Evolutionary conservation across 2,797 vertebrate genomes (phyloP).

Genomic region (Sebastes oblongus): DNA sequence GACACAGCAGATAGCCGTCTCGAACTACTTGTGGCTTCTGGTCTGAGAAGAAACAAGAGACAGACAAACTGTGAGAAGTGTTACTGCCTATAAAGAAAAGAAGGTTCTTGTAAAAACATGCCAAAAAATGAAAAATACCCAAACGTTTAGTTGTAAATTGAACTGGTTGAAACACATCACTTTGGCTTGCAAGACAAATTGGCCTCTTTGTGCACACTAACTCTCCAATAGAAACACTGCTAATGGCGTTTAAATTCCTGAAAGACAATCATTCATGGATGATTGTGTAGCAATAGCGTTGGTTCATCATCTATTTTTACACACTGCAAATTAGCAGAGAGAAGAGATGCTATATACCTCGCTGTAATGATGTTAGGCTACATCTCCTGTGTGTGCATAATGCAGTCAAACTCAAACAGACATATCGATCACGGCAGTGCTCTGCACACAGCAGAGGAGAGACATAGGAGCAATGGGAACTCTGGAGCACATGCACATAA

Average conservation of each 20-base stretch:
- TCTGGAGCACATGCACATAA: too few relatives aligned
- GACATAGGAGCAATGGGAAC: too few relatives aligned
- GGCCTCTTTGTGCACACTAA: neutral
- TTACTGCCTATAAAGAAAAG: neutral
- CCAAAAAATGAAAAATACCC: neutral
- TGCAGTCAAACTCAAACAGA: neutral
- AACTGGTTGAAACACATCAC: neutral
- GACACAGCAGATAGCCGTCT: conserved; percentile 89
- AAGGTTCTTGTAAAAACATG: neutral
- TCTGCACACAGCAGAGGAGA: too few relatives aligned
- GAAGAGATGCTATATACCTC: neutral
- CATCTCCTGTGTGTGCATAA: neutral
- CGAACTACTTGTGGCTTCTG: conserved; percentile 85
- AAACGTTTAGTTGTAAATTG: neutral
- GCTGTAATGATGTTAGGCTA: neutral
- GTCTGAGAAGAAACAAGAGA: conserved; percentile 75
- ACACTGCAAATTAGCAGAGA: neutral
- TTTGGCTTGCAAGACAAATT: neutral
- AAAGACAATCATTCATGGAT: neutral
- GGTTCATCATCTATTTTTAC: neutral
- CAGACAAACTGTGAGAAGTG: neutral
- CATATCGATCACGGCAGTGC: too few relatives aligned
- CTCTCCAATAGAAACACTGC: neutral
- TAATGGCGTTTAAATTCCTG: neutral
- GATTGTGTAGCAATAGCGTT: neutral